Evolutionary conservation across 2,888 invertebrate species (phyloP).

Genomic region (Pristionchus japonicus): DNA sequence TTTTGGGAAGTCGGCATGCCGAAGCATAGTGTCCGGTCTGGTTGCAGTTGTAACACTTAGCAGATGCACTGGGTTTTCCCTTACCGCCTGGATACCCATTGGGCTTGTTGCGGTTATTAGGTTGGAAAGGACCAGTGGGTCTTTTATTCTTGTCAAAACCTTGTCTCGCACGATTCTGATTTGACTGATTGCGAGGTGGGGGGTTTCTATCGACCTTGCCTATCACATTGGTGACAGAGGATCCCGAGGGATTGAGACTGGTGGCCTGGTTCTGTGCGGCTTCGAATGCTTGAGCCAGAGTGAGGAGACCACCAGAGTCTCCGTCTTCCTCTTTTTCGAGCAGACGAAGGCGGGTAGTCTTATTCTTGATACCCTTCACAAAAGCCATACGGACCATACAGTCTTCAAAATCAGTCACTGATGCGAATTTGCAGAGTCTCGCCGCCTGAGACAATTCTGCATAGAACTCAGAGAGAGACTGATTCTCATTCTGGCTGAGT

Average conservation of each 20-base stretch:
- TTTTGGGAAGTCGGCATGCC: no score
- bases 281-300: constrained; percentile 6
- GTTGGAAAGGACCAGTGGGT: background rate
- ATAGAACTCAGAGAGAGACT: constrained; percentile 1
- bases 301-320: background rate
- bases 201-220: background rate
- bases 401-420: background rate
- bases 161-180: background rate
- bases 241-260: background rate
- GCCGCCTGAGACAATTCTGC: background rate
- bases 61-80: no score
- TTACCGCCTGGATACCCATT: no score
- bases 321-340: background rate
- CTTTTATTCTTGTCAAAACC: background rate
- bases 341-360: background rate
- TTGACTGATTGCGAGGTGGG: background rate
- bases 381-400: background rate
- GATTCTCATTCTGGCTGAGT: background rate
- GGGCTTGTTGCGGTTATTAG: no score
- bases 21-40: no score
- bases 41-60: no score
- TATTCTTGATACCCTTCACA: background rate
- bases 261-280: background rate
- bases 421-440: background rate
- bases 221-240: background rate